Percentiles rank a stretch among this genome's conserved stretches.
These are phyloP conservation scores for Chloromyia formosa DNA, from an alignment of 2,888 invertebrate species.

Conservation along the genomic window DNA sequence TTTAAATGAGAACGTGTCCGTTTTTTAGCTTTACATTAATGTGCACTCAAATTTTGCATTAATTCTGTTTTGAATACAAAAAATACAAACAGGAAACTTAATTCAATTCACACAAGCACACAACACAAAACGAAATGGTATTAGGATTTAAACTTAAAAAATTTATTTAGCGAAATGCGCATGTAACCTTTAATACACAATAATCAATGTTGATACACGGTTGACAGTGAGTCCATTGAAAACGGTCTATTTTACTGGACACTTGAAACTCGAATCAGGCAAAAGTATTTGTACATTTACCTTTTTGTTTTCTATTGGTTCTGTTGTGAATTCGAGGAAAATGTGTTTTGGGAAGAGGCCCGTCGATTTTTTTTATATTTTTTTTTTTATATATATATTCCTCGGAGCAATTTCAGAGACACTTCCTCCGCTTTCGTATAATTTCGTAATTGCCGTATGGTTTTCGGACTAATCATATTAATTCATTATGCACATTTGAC, in stretches of 20 bases:
- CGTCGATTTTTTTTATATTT: too few relatives aligned
- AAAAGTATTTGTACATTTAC: too few relatives aligned
- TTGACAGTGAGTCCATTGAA: background rate
- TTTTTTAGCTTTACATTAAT: slow-evolving; percentile 19
- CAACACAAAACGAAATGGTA: background rate
- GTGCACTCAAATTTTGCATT: slow-evolving; percentile 17
- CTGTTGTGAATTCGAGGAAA: too few relatives aligned
- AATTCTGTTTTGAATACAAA: too few relatives aligned
- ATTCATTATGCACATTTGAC: slow-evolving; percentile 21
- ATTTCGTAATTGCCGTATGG: background rate
- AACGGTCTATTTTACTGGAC: too few relatives aligned
- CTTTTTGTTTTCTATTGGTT: too few relatives aligned
- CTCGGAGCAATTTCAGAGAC: too few relatives aligned
- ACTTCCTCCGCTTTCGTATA: too few relatives aligned
- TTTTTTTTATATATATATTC: too few relatives aligned
- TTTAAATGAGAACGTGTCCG: background rate
- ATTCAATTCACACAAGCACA: background rate
- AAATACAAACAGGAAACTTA: too few relatives aligned
- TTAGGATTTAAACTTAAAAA: background rate
- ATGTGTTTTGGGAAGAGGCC: too few relatives aligned
- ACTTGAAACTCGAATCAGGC: too few relatives aligned
- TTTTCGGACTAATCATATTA: slow-evolving; percentile 20
- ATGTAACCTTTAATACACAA: slow-evolving; percentile 3
- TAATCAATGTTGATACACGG: slow-evolving; percentile 6
- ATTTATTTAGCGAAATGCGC: background rate